Base-by-base conservation (phyloP, 2,797 vertebrate species). In the Parauchenoglanis punctatus region DNA sequence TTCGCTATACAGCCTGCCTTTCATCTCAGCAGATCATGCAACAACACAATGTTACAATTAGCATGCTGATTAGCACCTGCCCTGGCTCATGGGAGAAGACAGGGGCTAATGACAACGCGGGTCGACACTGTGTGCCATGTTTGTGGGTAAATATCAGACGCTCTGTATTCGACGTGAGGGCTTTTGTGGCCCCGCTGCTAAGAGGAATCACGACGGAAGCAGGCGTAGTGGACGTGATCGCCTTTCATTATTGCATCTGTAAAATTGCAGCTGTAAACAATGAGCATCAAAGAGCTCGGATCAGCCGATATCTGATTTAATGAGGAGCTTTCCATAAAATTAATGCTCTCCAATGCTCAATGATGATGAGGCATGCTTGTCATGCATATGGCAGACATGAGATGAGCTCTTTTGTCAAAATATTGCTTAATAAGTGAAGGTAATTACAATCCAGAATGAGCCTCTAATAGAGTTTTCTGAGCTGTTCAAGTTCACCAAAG, bases 51-150 rank as follows among this genome's bases (percentile, higher is more conserved):
- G 90, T 89, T 80, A 89, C 89, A 92, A 91, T 92, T 92, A 92
- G 87, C 86, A 91, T 89, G 88, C 88, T 92, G 90, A 93, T 92
- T 92, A 91, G 88, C 90, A 91, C 89, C 90, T 92, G 89, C 85
- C 87, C 87, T 61, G 54, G 84, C 88, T 90, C 91, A 85, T 83
- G 88, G 83, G 86, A 73, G 89, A 86, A 23, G 83, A 88, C 91
- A 88, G 86, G 86, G 85, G 87, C 75, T 90, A 90, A 92, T 87
- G 82, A 90, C 89, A 88, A 81, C 85, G 83, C 68, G 83, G 86
- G 88, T 65, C 52, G 84, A 83, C 52, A 81, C 87, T 86, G 90
- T 86, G 83, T 88, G 84, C 81, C 65, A 89, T 87, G 87, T 84
- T 90, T 83, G 73, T 84, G 88, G 72, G 86, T 87, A 90, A 89